Evolutionary conservation across 1,140 invertebrate species (phyloP).

Genomic region (Hylyphantes graminicola): DNA sequence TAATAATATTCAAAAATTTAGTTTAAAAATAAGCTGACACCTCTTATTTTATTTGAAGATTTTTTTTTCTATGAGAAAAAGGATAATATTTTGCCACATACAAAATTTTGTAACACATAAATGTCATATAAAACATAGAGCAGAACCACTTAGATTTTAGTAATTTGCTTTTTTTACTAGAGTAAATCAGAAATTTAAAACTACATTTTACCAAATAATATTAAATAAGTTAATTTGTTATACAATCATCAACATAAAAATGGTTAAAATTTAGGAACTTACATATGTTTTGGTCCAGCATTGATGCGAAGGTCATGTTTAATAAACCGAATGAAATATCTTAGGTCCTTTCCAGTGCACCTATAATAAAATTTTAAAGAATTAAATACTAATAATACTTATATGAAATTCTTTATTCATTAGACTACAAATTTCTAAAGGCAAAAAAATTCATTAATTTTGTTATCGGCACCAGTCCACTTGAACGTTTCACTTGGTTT

Average conservation of each 20-base stretch:
- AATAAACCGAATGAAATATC: constrained; percentile 86
- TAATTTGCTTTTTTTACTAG: too few species aligned
- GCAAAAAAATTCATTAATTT: background rate
- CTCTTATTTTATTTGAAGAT: too few species aligned
- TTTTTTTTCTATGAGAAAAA: too few species aligned
- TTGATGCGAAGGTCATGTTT: constrained; percentile 93
- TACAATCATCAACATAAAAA: too few species aligned
- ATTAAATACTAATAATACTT: background rate
- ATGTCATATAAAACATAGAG: background rate
- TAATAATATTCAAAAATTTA: too few species aligned
- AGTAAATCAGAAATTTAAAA: too few species aligned
- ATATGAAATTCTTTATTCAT: background rate
- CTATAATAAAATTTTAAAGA: constrained; percentile 67
- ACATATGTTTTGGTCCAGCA: constrained; percentile 86
- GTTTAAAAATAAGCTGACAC: too few species aligned
- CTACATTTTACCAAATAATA: too few species aligned
- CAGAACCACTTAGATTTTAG: too few species aligned
- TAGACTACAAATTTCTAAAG: background rate
- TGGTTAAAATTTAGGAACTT: too few species aligned
- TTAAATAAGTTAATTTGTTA: too few species aligned
- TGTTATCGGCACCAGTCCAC: too few species aligned
- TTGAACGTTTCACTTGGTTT: background rate
- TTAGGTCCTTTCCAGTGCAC: constrained; percentile 86
- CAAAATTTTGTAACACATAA: background rate
- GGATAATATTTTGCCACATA: background rate